Base-by-base conservation (phyloP, 2,797 vertebrate species). In the Sebastes matsubarae region DNA sequence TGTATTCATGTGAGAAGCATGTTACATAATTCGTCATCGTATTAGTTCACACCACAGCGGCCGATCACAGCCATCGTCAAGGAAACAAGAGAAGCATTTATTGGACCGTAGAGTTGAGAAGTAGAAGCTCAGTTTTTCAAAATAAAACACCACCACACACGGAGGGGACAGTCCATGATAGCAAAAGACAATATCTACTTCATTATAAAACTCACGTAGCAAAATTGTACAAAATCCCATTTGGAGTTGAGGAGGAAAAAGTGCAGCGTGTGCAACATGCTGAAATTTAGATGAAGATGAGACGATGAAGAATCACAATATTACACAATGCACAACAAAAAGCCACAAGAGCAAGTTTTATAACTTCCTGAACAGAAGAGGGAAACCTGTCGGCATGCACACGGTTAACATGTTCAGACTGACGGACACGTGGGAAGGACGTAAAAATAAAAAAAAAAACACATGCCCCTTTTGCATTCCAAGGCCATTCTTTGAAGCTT, bases 381-480 rank as follows among this genome's bases (percentile, higher is more conserved):
- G 25, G 68, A 34, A 32, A 77, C 60, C 68, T 71, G 80, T 79
- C 59, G 57, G 80, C 95, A 92, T 95, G 95, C 95, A 85, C 68
- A 58, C 65, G 2, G 74, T 25, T 60, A 71, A 79, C 82, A 83
- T 69, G 81, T 77, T 82, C 42, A 80, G 30, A 83, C 77, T 42
- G 69, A 89, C 66, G 67, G 73, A 88, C 60, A 77, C 67, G 12
- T 22, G 71, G 60, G 38, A 12, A 77, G n/a, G 54, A 67, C 30
- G 18, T 38, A 38, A 14, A 12, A 61, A 83, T 8, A 4, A 34
- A 52, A 52, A 72, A 72, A 76, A 68, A 3, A 30, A 72, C 52
- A 77, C 95, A 95, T 95, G 95, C 94, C 87, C 83, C 90, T 90
- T 95, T 95, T 96, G 94, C 94, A 96, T 95, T 95, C 95, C 95